Evolutionary conservation across 2,888 invertebrate genomes (phyloP).

Genomic region (Anagyrus pseudococci): DNA sequence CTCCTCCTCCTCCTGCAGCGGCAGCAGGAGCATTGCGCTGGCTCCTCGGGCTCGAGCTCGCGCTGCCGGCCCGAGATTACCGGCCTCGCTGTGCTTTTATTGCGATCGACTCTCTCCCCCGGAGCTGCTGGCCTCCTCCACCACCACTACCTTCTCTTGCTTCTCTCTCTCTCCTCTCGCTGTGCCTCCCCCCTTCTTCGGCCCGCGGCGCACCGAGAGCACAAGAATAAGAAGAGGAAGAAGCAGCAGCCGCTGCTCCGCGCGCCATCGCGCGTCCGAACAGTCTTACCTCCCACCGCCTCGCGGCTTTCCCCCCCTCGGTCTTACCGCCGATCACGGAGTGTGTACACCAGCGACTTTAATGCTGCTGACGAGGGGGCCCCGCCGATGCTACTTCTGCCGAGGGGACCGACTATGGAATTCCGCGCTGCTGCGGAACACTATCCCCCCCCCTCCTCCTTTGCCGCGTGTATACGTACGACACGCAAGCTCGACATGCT

Average conservation of each 20-base stretch:
- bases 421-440: too few relatives aligned
- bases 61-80: slow-evolving; percentile 51
- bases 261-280: slow-evolving; percentile 17
- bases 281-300: too few relatives aligned
- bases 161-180: slow-evolving; percentile 23
- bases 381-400: background rate
- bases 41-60: slow-evolving; percentile 32
- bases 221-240: background rate
- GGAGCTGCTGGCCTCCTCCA: slow-evolving; percentile 21
- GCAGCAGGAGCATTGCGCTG: too few relatives aligned
- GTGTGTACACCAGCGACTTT: background rate
- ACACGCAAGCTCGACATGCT: too few relatives aligned
- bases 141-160: slow-evolving; percentile 40
- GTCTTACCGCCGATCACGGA: background rate
- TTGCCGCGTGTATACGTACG: too few relatives aligned
- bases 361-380: background rate
- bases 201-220: background rate
- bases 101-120: slow-evolving; percentile 58
- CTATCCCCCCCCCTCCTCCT: too few relatives aligned
- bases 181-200: slow-evolving; percentile 2
- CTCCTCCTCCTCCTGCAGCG: slow-evolving; percentile 30
- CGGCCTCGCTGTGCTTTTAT: slow-evolving; percentile 56
- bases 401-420: too few relatives aligned
- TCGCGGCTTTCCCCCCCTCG: slow-evolving; percentile 19
- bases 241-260: background rate